Conservation (phyloP, 1,140 invertebrate species). For the Pogonomyrmex barbatus region DNA sequence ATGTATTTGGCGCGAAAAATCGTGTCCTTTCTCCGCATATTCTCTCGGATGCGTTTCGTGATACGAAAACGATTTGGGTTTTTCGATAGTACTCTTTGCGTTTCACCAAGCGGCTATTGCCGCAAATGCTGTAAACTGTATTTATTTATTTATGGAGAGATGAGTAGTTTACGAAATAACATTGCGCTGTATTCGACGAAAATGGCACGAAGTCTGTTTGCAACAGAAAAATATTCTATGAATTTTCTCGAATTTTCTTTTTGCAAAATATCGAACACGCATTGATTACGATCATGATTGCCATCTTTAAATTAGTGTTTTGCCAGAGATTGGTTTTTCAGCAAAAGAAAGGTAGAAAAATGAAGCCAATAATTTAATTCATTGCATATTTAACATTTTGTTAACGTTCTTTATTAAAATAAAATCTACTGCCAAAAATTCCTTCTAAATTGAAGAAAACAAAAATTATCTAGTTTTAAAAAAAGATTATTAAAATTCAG, state of each 20-base stretch:
- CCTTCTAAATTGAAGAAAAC: too few relatives aligned
- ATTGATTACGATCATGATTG: too few relatives aligned
- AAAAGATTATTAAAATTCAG: too few relatives aligned
- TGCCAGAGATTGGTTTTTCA: too few relatives aligned
- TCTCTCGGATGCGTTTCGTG: not conserved
- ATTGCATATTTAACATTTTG: not conserved
- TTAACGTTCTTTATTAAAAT: not conserved
- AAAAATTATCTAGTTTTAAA: too few relatives aligned
- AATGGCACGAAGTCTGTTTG: not conserved
- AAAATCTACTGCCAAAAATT: too few relatives aligned
- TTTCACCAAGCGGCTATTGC: not conserved
- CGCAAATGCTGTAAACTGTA: not conserved
- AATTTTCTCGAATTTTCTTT: not conserved
- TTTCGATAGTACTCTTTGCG: constrained; percentile 2
- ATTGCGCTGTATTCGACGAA: not conserved
- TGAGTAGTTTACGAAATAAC: not conserved
- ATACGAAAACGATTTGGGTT: not conserved
- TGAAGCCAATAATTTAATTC: too few relatives aligned
- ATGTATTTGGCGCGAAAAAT: not conserved
- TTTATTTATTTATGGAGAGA: constrained; percentile 40
- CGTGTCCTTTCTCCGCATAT: not conserved
- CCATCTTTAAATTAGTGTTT: too few relatives aligned
- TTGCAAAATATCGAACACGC: not conserved
- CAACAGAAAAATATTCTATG: not conserved
- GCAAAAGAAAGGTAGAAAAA: too few relatives aligned